Base-by-base conservation (phyloP, 2,113 vertebrate genomes). In the Bujurquina vittata region DNA sequence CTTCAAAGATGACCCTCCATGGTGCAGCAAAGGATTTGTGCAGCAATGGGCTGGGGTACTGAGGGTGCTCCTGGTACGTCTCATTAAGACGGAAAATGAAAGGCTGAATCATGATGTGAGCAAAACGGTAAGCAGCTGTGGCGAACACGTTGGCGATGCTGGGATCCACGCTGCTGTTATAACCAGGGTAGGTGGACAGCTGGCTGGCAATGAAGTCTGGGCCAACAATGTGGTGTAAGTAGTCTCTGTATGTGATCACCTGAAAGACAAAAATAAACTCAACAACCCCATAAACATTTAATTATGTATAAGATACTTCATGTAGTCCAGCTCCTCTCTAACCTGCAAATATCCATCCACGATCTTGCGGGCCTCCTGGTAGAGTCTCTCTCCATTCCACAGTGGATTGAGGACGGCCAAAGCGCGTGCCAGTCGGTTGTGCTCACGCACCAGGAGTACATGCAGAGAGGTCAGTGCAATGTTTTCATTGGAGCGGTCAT, bases 221-320 rank as follows among this genome's bases (percentile, higher is more conserved):
- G 80, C 98, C 95, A 91, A 90, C 79, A 90, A 96, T 91, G 91
- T 85, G 93, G 2, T 82, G 90, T 67, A 98, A 84, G 86, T 96
- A 98, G 79, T 98, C 97, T 79, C 96, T 94, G 86, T 93, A 97
- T 23, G 96, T 97, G 83, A 98, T 94, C 76, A 97, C 95, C 97
- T 99, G 83, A 62, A 40, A 54, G 37, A 77, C n/a, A 35, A 67
- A 78, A 52, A 60, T 1, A 78, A 18, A 26, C 17, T 63, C 60
- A 52, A 9, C 20, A 55, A 7, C 15, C 17, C 46, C 11, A n/a
- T 55, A n/a, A n/a, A 55, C 3, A 55, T 55, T 55, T 55, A 3
- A 55, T n/a, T 10, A n/a, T 10, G 54, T 54, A n/a, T 72, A 72
- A 72, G 20, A 72, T 20, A 31, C 26, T 72, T 72, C 10, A 74